A percentile compares a stretch with the other conserved stretches of the same genome.
Conservation (phyloP, 2,888 invertebrate genomes). For the Micropterix aruncella region DNA sequence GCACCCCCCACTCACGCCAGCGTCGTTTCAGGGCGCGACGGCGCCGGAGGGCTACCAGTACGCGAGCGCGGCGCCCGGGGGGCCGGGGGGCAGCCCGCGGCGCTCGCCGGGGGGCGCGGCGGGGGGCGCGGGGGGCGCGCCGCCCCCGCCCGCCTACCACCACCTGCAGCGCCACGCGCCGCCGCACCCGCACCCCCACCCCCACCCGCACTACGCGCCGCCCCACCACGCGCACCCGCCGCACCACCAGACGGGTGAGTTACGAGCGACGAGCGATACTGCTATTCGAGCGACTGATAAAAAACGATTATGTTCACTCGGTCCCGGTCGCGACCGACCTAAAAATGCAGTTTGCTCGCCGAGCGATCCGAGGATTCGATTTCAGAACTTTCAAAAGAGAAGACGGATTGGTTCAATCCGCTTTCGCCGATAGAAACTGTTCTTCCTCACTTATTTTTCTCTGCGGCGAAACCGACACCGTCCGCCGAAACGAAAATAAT, state of each 20-base stretch:
- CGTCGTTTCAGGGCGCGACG: slow-evolving; percentile 15
- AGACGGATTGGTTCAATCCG: too few relatives aligned
- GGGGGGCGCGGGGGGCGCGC: slow-evolving; percentile 54
- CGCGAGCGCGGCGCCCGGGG: slow-evolving; percentile 22
- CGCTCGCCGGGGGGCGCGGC: slow-evolving; percentile 65
- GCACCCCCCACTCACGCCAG: slow-evolving; percentile 49
- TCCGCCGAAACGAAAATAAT: too few relatives aligned
- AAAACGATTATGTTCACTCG: too few relatives aligned
- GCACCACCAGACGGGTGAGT: slow-evolving; percentile 12
- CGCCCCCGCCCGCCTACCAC: slow-evolving; percentile 66
- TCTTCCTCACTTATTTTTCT: too few relatives aligned
- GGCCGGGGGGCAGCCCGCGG: slow-evolving; percentile 54
- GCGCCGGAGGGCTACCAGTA: slow-evolving; percentile 59
- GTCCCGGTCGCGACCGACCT: too few relatives aligned
- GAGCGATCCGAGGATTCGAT: too few relatives aligned
- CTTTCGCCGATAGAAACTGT: too few relatives aligned
- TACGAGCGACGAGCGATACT: too few relatives aligned
- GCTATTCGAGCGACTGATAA: too few relatives aligned
- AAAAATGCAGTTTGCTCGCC: too few relatives aligned
- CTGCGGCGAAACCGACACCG: too few relatives aligned
- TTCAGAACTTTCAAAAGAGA: too few relatives aligned
- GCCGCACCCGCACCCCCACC: slow-evolving; percentile 33
- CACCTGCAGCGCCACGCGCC: slow-evolving; percentile 57
- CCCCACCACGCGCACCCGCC: slow-evolving; percentile 11
- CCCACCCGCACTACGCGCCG: slow-evolving; percentile 23